These are phyloP conservation scores for Acleris emargana DNA, from an alignment of 2,888 invertebrate species.

Conservation along the genomic window DNA sequence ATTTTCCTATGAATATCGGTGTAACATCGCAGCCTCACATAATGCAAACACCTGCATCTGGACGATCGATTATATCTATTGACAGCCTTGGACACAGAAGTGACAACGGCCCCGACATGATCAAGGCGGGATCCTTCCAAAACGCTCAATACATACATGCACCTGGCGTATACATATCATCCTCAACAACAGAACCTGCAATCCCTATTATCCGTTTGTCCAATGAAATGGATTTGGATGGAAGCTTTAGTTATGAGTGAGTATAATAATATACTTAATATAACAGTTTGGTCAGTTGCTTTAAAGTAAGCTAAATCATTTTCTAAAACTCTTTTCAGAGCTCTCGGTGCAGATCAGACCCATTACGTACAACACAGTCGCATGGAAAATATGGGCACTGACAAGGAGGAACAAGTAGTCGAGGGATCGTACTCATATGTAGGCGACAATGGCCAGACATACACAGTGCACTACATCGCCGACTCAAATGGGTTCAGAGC, in stretches of 20 bases:
- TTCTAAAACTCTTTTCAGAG: conserved; percentile 55
- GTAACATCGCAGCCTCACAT: conserved; percentile 41
- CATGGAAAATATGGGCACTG: conserved; percentile 82
- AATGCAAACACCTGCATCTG: conserved; percentile 55
- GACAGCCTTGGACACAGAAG: conserved; percentile 56
- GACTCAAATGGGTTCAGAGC: conserved; percentile 91
- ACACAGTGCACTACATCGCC: conserved; percentile 87
- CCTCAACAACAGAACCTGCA: conserved; percentile 76
- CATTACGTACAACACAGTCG: conserved; percentile 82
- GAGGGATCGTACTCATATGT: conserved; percentile 86
- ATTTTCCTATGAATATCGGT: conserved; percentile 44
- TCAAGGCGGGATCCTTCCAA: conserved; percentile 58
- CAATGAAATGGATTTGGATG: conserved; percentile 83
- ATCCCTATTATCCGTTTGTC: conserved; percentile 79
- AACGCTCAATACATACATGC: conserved; percentile 60
- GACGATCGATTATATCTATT: conserved; percentile 64
- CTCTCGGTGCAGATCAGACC: conserved; percentile 79
- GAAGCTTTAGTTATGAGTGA: conserved; percentile 83
- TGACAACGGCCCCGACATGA: conserved; percentile 58
- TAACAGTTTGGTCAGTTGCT: not conserved
- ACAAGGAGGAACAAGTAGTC: conserved; percentile 84
- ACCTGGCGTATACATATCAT: conserved; percentile 58
- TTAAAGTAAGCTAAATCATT: conserved; percentile 17
- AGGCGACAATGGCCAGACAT: conserved; percentile 85
- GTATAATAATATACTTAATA: conserved; percentile 43